Evolutionary conservation across 2,113 vertebrate genomes (phyloP).

Genomic region (Apeltes quadracus): DNA sequence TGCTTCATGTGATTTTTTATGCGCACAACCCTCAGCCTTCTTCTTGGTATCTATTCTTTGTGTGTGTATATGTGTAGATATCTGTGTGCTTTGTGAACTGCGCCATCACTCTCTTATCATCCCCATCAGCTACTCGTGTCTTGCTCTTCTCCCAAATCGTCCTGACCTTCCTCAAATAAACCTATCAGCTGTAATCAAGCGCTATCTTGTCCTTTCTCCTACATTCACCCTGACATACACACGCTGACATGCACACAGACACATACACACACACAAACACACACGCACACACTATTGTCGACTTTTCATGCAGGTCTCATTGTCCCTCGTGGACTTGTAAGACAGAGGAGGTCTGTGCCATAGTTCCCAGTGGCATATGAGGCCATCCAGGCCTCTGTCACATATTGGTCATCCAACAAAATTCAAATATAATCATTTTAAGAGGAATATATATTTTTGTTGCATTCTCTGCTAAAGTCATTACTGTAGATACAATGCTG

Average conservation of each 20-base stretch:
- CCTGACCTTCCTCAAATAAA: constrained; percentile 75
- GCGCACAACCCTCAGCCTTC: constrained; percentile 33
- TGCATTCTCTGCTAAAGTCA: neutral
- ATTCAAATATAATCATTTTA: constrained; percentile 13
- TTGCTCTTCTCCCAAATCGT: constrained; percentile 65
- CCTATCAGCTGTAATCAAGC: constrained; percentile 74
- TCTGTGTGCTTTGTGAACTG: constrained; percentile 20
- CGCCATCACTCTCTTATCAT: constrained; percentile 51
- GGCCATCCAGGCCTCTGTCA: constrained; percentile 19
- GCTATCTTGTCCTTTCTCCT: constrained; percentile 51
- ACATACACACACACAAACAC: neutral
- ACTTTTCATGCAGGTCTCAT: constrained; percentile 49
- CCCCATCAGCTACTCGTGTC: constrained; percentile 68
- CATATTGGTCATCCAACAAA: neutral
- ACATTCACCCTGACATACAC: constrained; percentile 65
- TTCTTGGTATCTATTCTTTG: constrained; percentile 18
- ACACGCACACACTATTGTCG: constrained; percentile 18
- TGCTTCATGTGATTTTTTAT: constrained; percentile 17
- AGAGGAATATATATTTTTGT: constrained; percentile 10
- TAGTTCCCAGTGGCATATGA: constrained; percentile 24
- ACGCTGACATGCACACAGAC: constrained; percentile 11
- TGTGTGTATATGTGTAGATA: constrained; percentile 2
- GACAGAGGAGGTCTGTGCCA: constrained; percentile 17
- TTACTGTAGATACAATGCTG: neutral
- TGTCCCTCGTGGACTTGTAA: constrained; percentile 43